Percentiles rank a stretch among this genome's conserved stretches.
These are phyloP conservation scores for Fopius arisanus DNA, from an alignment of 1,140 invertebrate genomes.

Conservation along the genomic window DNA sequence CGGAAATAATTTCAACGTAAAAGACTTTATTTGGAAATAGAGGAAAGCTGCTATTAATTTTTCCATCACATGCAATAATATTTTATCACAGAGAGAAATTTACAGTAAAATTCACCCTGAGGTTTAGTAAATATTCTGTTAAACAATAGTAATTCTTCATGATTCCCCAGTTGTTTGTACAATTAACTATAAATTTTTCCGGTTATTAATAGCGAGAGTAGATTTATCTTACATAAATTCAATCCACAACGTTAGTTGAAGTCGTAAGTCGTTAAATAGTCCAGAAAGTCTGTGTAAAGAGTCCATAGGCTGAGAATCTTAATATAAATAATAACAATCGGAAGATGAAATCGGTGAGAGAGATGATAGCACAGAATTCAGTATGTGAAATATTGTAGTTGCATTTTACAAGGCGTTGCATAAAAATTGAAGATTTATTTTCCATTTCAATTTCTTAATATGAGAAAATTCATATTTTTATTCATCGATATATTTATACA, in stretches of 20 bases:
- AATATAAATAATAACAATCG: background rate
- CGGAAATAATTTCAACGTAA: background rate
- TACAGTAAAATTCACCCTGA: no score
- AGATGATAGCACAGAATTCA: slow-evolving; percentile 35
- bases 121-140: no score
- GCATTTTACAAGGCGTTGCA: slow-evolving; percentile 29
- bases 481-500: no score
- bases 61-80: no score
- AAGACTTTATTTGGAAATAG: background rate
- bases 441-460: background rate
- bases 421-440: background rate
- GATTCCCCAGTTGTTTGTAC: no score
- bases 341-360: background rate
- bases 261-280: background rate
- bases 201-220: no score
- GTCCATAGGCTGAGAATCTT: background rate
- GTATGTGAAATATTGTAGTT: slow-evolving; percentile 20
- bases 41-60: no score
- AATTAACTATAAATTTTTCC: no score
- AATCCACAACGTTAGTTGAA: background rate
- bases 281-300: slow-evolving; percentile 1
- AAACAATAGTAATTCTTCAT: no score
- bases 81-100: no score
- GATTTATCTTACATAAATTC: background rate
- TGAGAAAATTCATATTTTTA: no score